These are phyloP conservation scores for Miniopterus natalensis DNA, from an alignment of 2,113 vertebrate species.

Conservation along the genomic window DNA sequence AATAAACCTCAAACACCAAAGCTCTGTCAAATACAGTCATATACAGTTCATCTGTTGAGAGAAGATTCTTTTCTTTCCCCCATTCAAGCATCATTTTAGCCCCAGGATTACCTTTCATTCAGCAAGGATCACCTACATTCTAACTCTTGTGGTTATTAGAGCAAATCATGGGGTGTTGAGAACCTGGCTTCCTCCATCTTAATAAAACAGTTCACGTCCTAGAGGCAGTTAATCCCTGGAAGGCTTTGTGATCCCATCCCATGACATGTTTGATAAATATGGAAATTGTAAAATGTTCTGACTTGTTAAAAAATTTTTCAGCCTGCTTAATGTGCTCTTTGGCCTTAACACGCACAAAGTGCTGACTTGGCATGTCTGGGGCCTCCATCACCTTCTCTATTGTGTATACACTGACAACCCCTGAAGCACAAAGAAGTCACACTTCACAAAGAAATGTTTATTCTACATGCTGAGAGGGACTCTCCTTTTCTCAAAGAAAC, in stretches of 20 bases:
- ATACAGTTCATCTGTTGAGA: slow-evolving; percentile 64
- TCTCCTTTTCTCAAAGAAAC: slow-evolving; percentile 77
- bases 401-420: slow-evolving; percentile 79
- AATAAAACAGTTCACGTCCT: slow-evolving; percentile 75
- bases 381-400: slow-evolving; percentile 83
- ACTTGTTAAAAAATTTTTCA: slow-evolving; percentile 84
- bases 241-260: slow-evolving; percentile 82
- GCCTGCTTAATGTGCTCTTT: slow-evolving; percentile 71
- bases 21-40: slow-evolving; percentile 64
- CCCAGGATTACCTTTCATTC: slow-evolving; percentile 79
- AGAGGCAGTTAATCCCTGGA: slow-evolving; percentile 83
- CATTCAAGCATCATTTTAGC: slow-evolving; percentile 73
- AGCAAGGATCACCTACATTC: slow-evolving; percentile 74
- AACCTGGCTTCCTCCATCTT: slow-evolving; percentile 80
- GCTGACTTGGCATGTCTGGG: slow-evolving; percentile 83
- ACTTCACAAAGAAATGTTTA: slow-evolving; percentile 86
- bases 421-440: slow-evolving; percentile 82
- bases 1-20: slow-evolving; percentile 70
- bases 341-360: slow-evolving; percentile 73
- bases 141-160: slow-evolving; percentile 70
- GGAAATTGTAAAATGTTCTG: slow-evolving; percentile 84
- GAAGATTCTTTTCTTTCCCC: not conserved
- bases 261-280: slow-evolving; percentile 85
- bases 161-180: slow-evolving; percentile 69
- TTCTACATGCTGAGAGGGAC: slow-evolving; percentile 72